Percentiles rank a stretch among this genome's conserved stretches.
Evolutionary conservation across 1,140 invertebrate species (phyloP).

Genomic region (Neotoxoptera formosana): DNA sequence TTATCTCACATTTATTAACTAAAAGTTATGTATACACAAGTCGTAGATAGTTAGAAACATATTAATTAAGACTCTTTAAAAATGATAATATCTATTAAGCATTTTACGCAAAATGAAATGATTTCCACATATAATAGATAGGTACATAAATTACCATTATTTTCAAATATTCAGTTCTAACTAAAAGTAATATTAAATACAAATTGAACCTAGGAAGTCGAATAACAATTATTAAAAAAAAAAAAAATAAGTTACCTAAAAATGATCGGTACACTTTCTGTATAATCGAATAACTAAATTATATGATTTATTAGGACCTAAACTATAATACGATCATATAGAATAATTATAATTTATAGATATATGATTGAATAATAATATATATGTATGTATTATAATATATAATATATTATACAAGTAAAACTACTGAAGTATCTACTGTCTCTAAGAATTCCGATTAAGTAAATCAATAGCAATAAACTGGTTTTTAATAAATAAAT

Average conservation of each 20-base stretch:
- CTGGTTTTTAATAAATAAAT: neutral
- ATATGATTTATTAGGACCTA: neutral
- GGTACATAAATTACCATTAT: too few species aligned
- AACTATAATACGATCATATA: neutral
- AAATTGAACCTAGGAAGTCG: too few species aligned
- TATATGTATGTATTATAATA: too few species aligned
- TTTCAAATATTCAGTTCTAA: too few species aligned
- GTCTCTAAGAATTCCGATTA: neutral
- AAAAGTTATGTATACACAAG: too few species aligned
- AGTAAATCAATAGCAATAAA: neutral
- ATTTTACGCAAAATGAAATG: neutral
- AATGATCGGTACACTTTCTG: neutral
- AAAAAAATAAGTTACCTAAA: neutral
- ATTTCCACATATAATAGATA: neutral
- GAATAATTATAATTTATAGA: too few species aligned
- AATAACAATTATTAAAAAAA: neutral
- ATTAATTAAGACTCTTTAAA: neutral
- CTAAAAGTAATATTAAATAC: neutral
- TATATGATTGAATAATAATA: neutral
- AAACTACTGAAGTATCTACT: neutral
- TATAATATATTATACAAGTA: neutral
- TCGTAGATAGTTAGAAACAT: too few species aligned
- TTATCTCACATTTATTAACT: too few species aligned
- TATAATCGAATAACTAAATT: neutral
- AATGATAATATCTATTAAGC: neutral